Base-by-base conservation (phyloP, 2,888 invertebrate genomes). In the Tenthredo scrophulariae region DNA sequence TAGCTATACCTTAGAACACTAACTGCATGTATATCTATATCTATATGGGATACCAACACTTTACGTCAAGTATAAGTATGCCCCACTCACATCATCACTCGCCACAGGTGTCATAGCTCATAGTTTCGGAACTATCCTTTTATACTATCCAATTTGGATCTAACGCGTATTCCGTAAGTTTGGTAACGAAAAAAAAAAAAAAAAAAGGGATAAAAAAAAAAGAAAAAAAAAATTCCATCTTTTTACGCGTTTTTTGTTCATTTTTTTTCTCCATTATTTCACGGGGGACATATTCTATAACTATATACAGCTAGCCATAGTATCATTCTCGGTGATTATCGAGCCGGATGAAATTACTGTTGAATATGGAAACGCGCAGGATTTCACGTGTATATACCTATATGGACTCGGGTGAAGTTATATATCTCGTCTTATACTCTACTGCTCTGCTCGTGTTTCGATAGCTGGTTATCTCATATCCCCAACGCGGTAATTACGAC, bases 401-500 rank as follows among this genome's bases (percentile, higher is more conserved):
- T n/a, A 10, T 26, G 26, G 26, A 5, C 40, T 74, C 67, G 67
- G 67, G 26, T 65, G n/a, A 13, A 46, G 46, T 26, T 26, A 22
- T 58, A 58, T 62, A 22, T 22, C 26, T 62, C 13, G 22, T 62
- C 62, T 62, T 62, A 62, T 62, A 26, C 10, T 62, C 70, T 40
- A 10, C 22, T 54, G 33, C 33, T 54, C 79, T 79, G 29, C 79
- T 79, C 79, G 79, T 79, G 79, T 79, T 79, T 79, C 79, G 54
- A 58, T 79, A 37, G 29, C 40, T 50, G 10, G 54, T 54, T 79
- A 33, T 50, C 77, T 54, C 22, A 26, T 77, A 46, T 50, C 46
- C 26, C 26, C 46, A 22, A 46, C 26, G 46, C 37, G 40, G n/a
- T 37, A 72, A 18, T 37, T 40, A 40, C 4, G 10, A n/a, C 72